Evolutionary conservation across 2,797 vertebrate species (phyloP).

Genomic region (Meda fulgida): DNA sequence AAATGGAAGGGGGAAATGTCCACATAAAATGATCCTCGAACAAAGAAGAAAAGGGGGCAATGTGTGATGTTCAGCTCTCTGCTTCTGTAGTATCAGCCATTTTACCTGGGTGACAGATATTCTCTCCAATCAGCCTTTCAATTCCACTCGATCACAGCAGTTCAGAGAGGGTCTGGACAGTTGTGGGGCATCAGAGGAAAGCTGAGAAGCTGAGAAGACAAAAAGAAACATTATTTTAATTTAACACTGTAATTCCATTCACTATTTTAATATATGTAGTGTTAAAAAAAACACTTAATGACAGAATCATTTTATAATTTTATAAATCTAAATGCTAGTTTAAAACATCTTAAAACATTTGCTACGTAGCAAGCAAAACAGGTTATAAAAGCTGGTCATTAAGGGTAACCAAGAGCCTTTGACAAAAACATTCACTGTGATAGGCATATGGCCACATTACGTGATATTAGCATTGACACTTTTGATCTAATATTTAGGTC

Average conservation of each 20-base stretch:
- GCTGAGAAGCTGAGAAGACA: slow-evolving; percentile 63
- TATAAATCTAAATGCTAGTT: not conserved
- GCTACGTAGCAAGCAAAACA: not conserved
- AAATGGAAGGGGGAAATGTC: slow-evolving; percentile 68
- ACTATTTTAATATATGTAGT: not conserved
- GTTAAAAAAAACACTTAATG: not conserved
- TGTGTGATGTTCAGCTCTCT: slow-evolving; percentile 73
- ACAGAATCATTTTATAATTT: not conserved
- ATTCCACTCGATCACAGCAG: slow-evolving; percentile 75
- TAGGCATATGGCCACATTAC: not conserved
- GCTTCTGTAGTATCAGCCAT: slow-evolving; percentile 69
- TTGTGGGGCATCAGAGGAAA: slow-evolving; percentile 55
- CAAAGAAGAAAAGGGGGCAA: slow-evolving; percentile 66
- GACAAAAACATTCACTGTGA: not conserved
- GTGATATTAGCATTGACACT: slow-evolving; percentile 1
- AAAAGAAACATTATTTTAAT: slow-evolving; percentile 39
- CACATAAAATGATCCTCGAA: slow-evolving; percentile 75
- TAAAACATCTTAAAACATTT: not conserved
- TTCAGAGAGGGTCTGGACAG: slow-evolving; percentile 61
- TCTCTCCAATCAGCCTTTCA: slow-evolving; percentile 69
- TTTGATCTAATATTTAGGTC: not conserved
- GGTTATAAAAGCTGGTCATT: not conserved
- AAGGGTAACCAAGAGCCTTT: not conserved
- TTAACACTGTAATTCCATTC: not conserved
- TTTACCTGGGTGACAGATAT: slow-evolving; percentile 62